A percentile compares a stretch with the other conserved stretches of the same genome.
phyloP scores from a whole-genome alignment of 2,888 invertebrate species.

The Metopia argyrocephala region DNA sequence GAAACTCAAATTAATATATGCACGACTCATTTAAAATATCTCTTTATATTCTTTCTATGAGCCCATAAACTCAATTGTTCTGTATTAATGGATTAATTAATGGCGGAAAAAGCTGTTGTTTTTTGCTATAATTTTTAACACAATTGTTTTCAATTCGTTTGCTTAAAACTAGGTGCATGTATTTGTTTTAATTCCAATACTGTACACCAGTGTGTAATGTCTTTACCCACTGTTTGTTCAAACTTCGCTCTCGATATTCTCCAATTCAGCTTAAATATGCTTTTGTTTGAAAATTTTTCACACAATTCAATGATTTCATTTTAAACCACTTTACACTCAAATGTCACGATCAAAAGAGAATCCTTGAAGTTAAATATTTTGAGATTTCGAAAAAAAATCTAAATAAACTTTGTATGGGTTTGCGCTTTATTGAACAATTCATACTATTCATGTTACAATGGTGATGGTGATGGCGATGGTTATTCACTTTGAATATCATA shows the following conservation, averaged over 20 bases:
- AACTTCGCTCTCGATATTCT: not conserved
- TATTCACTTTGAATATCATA: slow-evolving; percentile 8
- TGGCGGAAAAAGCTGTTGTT: too few species aligned
- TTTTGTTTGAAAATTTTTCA: slow-evolving; percentile 29
- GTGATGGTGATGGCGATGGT: not conserved
- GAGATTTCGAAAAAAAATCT: too few species aligned
- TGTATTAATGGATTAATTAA: too few species aligned
- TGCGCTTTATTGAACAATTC: not conserved
- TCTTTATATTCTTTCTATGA: too few species aligned
- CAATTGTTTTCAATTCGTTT: not conserved
- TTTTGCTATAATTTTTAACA: not conserved
- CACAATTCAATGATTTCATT: not conserved
- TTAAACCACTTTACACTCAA: not conserved
- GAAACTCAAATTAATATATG: too few species aligned
- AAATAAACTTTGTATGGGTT: not conserved
- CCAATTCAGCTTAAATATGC: slow-evolving; percentile 9
- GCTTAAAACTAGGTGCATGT: too few species aligned
- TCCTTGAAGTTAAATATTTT: not conserved
- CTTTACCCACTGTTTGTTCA: too few species aligned
- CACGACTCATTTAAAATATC: too few species aligned
- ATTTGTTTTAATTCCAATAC: not conserved
- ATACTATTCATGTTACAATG: not conserved
- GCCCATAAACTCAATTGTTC: too few species aligned
- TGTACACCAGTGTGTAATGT: not conserved
- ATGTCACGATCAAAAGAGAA: not conserved